Evolutionary conservation across 1,140 invertebrate species (phyloP), one percentile per base, ranked within the genome.

Genomic region (Trissolcus basalis): DNA sequence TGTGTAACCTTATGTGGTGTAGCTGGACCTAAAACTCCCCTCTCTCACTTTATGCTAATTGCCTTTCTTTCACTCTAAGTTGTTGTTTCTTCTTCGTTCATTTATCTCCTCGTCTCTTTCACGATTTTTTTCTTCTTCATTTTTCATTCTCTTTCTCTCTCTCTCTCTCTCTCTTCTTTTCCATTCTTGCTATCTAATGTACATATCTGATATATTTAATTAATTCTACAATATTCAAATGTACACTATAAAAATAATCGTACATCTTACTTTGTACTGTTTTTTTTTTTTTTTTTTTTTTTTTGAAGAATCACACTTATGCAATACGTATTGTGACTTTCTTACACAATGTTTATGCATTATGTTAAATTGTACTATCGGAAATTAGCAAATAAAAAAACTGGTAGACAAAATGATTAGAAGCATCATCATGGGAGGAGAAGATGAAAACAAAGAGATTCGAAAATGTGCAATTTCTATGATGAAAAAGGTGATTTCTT

Each of bases 1-100:
- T 44, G 45, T 69, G 49, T 65, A 56, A 81, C 80, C 80, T 80
- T 64, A 83, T 81, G 80, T 86, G 87, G 85, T 88, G 85, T 88
- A 88, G 87, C 86, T 80, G 85, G 85, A 86, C 84, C 85, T 83
- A 82, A 83, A 83, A 85, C 85, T 87, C 83, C 85, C 76, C 81
- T 80, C 82, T 81, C 54, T 63, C 49, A 69, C 49, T 56, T 72
- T 77, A 47, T 79, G 75, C 81, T 69, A 56, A 47, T 74, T 49
- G 33, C 51, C 68, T 63, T 64, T 68, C 59, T 77, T 65, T 72
- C 36, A 73, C 51, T 71, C 61, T 64, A 60, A 54, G 41, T 60
- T 72, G 14, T 49, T 60, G 56, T 72, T 45, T 67, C 16, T 50
- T 55, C 43, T 74, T 54, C 58, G 58, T 73, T 73, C 61, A 43